Base-by-base conservation (phyloP, 2,113 vertebrate species). In the Paralichthys olivaceus region DNA sequence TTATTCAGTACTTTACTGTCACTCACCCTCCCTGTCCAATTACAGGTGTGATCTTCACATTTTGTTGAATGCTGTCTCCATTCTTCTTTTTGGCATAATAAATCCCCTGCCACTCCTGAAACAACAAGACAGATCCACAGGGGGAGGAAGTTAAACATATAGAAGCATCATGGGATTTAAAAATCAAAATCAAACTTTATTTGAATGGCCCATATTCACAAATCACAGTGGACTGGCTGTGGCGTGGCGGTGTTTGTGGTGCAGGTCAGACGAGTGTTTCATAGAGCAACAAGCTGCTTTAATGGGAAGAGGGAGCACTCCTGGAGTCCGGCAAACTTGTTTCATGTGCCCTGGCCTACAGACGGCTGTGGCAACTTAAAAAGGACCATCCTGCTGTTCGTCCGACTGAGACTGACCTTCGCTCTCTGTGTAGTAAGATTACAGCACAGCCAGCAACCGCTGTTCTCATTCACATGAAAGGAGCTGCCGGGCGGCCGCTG, bases 41-140 rank as follows among this genome's bases (percentile, higher is more conserved):
- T 77, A 99, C 96, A 96, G 98, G 98, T 84, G 97, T 94, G 91
- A 99, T 97, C 94, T 96, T 99, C 96, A 98, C 96, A 96, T 97
- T 98, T 94, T 99, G 98, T 79, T 97, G 96, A 84, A 97, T 79
- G 69, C 94, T 96, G 76, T 99, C 97, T 92, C 98, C 98, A 0
- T 97, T 97, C 93, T 97, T 99, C 95, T 98, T 98, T 94, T 95
- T 96, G 91, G 96, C 93, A 82, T 96, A 96, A 94, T 97, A 97
- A 91, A 97, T 94, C 92, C 98, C 98, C 95, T 99, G 96, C 97
- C 98, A 99, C 90, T 99, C 97, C 98, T 99, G 88, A 80, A 32
- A 77, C 13, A 71, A 45, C 9, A 63, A 8, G 7, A 25, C 83
- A 84, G 43, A 83, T 26, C 26, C 1, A 9, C 61, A 49, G 34